Percentiles rank a stretch among this genome's conserved stretches.
These are phyloP conservation scores for Falco punctatus DNA, from an alignment of 2,113 vertebrate species.

Conservation along the genomic window DNA sequence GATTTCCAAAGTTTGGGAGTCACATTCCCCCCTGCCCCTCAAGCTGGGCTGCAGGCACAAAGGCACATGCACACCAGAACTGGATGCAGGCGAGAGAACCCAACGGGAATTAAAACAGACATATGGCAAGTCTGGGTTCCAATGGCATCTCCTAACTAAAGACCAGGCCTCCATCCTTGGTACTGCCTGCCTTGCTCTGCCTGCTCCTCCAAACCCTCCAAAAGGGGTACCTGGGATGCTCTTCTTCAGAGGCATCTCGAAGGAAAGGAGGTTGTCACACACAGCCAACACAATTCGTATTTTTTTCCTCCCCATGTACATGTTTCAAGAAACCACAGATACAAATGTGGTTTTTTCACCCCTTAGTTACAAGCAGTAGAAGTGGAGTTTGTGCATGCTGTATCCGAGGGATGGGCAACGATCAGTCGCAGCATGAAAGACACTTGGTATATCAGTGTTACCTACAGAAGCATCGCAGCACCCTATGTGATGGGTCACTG, in stretches of 20 bases:
- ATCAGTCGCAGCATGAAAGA: not conserved
- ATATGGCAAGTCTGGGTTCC: not conserved
- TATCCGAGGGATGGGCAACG: not conserved
- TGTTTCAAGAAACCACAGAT: not conserved
- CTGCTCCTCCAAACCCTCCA: not conserved
- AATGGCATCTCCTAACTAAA: not conserved
- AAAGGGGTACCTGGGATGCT: not conserved
- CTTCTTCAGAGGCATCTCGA: not conserved
- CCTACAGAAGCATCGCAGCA: constrained; percentile 21
- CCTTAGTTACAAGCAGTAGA: not conserved
- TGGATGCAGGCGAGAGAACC: not conserved
- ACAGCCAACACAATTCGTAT: not conserved
- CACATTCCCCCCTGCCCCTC: not conserved
- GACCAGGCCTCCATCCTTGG: not conserved
- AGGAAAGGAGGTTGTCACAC: not conserved
- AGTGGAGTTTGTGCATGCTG: constrained; percentile 22
- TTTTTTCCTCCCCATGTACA: not conserved
- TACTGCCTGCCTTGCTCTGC: not conserved
- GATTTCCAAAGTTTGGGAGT: not conserved
- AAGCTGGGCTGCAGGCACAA: not conserved
- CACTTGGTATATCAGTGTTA: constrained; percentile 1
- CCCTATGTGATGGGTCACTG: not conserved
- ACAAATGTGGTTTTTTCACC: not conserved
- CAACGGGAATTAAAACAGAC: not conserved
- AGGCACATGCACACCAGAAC: not conserved